A percentile compares a stretch with the other conserved stretches of the same genome.
phyloP scores from a whole-genome alignment of 2,797 vertebrate genomes.

The Myotis pilosus region DNA sequence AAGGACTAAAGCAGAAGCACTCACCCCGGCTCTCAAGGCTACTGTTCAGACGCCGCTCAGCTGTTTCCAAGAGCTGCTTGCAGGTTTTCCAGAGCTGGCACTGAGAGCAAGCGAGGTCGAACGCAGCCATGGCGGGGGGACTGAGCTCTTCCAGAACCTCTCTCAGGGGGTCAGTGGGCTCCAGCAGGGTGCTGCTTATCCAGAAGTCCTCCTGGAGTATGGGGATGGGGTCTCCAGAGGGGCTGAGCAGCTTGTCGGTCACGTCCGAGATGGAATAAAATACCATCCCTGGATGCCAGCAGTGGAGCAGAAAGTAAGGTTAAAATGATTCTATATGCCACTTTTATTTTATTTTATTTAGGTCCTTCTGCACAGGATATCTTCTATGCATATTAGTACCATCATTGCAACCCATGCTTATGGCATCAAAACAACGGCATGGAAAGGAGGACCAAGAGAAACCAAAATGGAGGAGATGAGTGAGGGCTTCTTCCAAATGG shows the following conservation, averaged over 20 bases:
- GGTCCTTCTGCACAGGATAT: background rate
- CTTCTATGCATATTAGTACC: background rate
- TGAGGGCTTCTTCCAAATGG: background rate
- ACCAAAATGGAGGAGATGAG: background rate
- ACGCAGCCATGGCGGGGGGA: constrained; percentile 93
- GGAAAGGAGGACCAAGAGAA: background rate
- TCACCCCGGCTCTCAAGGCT: constrained; percentile 90
- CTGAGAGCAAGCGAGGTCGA: constrained; percentile 96
- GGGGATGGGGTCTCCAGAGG: constrained; percentile 87
- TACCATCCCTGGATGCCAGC: constrained; percentile 89
- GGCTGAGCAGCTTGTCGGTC: constrained; percentile 92
- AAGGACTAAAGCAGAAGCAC: background rate
- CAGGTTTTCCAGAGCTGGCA: constrained; percentile 97
- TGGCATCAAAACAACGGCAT: background rate
- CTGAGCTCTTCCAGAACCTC: constrained; percentile 91
- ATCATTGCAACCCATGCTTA: background rate
- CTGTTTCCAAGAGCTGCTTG: constrained; percentile 94
- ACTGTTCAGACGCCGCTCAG: constrained; percentile 89
- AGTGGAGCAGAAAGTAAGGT: constrained; percentile 39
- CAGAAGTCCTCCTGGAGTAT: constrained; percentile 93
- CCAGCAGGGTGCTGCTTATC: constrained; percentile 84
- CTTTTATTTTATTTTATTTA: background rate
- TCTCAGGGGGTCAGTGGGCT: constrained; percentile 83
- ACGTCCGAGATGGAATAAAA: constrained; percentile 98
- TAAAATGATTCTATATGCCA: background rate